Evolutionary conservation across 2,797 vertebrate species (phyloP).

Genomic region (Aerospiza tachiro): DNA sequence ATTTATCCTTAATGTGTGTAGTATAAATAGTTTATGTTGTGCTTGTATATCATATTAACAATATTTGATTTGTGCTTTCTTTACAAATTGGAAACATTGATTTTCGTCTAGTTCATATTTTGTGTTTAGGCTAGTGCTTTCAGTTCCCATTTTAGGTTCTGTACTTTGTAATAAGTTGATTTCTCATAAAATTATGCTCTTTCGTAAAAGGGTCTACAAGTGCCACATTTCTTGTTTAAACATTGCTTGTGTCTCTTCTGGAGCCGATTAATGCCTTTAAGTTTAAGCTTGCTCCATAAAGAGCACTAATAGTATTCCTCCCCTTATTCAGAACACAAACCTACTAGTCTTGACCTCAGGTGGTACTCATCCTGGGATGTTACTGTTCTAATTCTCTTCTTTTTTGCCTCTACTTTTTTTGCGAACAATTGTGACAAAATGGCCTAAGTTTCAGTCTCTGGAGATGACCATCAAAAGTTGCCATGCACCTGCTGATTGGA

Average conservation of each 20-base stretch:
- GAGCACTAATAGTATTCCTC: background rate
- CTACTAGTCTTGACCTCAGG: background rate
- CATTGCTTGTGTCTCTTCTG: background rate
- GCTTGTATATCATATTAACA: constrained; percentile 72
- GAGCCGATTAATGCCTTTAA: background rate
- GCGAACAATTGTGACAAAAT: background rate
- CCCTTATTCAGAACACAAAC: background rate
- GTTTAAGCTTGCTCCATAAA: background rate
- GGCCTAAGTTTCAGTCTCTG: background rate
- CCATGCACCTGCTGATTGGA: background rate
- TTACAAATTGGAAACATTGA: constrained; percentile 72
- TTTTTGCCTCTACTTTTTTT: background rate
- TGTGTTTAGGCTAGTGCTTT: constrained; percentile 22
- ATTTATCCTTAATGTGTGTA: constrained; percentile 70
- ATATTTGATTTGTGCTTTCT: constrained; percentile 66
- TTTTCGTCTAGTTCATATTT: constrained; percentile 61
- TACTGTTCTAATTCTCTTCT: background rate
- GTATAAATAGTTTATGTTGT: constrained; percentile 63
- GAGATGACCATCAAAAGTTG: background rate
- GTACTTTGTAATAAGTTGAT: background rate
- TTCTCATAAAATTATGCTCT: background rate
- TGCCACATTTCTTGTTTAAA: background rate
- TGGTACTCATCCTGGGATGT: background rate
- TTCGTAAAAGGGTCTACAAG: background rate
- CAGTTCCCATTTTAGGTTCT: background rate